Conservation (phyloP, 2,113 vertebrate species). For the Amphilophus citrinellus region DNA sequence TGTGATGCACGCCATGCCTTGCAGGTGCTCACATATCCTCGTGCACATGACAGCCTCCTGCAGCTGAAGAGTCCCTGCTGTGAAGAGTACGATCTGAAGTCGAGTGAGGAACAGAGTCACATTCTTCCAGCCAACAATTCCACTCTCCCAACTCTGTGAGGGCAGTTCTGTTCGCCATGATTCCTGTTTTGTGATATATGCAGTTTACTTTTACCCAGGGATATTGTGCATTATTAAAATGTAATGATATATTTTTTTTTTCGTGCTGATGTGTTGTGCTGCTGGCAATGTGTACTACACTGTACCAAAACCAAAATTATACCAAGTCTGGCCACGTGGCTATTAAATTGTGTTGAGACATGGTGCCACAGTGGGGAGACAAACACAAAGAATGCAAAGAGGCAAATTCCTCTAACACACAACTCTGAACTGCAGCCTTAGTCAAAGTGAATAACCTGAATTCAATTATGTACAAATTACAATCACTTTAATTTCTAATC, state of each 20-base stretch:
- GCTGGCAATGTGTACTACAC: neutral
- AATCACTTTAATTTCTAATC: conserved; percentile 41
- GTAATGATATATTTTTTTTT: neutral
- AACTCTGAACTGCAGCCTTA: conserved; percentile 50
- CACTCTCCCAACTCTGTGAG: neutral
- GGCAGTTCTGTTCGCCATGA: neutral
- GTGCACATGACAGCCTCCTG: neutral
- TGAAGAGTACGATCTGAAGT: neutral
- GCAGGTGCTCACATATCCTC: neutral
- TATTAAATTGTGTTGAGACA: neutral
- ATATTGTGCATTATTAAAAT: neutral
- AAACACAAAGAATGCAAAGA: neutral
- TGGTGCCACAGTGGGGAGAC: neutral
- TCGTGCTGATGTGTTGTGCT: neutral
- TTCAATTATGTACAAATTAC: conserved; percentile 45
- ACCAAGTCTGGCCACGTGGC: neutral
- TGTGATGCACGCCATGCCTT: neutral
- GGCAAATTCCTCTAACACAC: neutral
- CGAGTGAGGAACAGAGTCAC: neutral
- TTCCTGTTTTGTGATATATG: neutral
- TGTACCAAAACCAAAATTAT: neutral
- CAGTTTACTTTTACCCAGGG: neutral
- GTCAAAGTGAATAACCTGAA: conserved; percentile 22
- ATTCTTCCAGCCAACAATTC: neutral
- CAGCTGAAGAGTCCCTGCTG: neutral